Evolutionary conservation across 2,113 vertebrate species (phyloP).

Genomic region (Sebastes schlegelii): DNA sequence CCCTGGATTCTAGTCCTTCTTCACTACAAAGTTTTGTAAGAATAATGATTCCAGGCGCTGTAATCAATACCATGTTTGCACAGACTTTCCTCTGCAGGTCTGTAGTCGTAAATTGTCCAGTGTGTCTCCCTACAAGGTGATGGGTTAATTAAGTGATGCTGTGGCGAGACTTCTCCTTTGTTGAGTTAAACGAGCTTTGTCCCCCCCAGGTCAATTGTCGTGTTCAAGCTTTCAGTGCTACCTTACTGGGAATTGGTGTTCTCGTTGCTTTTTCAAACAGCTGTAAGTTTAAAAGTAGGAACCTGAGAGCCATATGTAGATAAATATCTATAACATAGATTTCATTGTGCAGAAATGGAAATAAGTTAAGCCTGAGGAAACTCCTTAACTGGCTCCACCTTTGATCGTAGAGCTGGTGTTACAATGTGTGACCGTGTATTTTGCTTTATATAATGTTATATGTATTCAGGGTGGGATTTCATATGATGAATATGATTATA

Average conservation of each 20-base stretch:
- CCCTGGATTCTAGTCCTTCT: background rate
- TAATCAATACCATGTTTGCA: constrained; percentile 13
- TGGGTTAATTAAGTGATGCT: constrained; percentile 17
- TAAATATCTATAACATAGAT: background rate
- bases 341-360: background rate
- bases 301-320: background rate
- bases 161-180: background rate
- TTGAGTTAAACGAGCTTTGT: constrained; percentile 7
- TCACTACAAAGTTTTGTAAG: background rate
- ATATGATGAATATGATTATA: background rate
- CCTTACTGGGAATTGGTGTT: background rate
- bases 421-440: background rate
- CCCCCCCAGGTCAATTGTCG: background rate
- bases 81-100: background rate
- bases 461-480: constrained; percentile 1
- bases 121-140: background rate
- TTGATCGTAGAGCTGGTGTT: background rate
- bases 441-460: background rate
- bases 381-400: background rate
- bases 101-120: background rate
- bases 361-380: constrained; percentile 9
- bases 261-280: background rate
- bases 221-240: background rate
- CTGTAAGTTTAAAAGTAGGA: background rate
- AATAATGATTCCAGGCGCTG: background rate